Base-by-base conservation (phyloP, 2,113 vertebrate species). In the Cacatua alba region DNA sequence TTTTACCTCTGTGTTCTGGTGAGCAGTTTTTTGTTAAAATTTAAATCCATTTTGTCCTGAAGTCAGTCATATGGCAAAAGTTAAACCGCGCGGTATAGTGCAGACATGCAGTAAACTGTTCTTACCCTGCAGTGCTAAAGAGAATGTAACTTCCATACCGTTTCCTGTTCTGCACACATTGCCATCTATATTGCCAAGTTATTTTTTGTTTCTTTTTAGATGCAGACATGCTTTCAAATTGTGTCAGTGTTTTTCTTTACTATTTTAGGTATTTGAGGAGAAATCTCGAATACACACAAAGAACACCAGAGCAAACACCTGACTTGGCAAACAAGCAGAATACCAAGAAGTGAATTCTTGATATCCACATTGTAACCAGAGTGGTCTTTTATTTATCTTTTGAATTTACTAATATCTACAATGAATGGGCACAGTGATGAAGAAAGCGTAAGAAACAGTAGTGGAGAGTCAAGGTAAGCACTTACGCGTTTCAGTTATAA, bases 361-460 rank as follows among this genome's bases (percentile, higher is more conserved):
- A 67, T 94, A 96, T 63, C 93, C 85, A 92, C 77, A 72, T 97
- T 97, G 49, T 94, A 97, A 98, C 82, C 72, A 94, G 94, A 75
- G 90, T 88, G 95, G 97, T 97, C 95, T 97, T 97, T n/a, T 97
- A 95, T 96, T 98, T 97, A 96, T 92, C 92, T 96, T 97, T 96
- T 95, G 67, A 97, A 96, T 94, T 94, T 97, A 33, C 86, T 96
- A 96, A 78, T 95, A 97, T 97, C 98, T 98, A 98, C 97, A 98
- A 99, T 99, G 99, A 99, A 99, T 98, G 99, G 98, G 95, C 99
- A 99, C 92, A 99, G 98, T 96, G 99, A 99, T 98, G 99, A 99
- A 94, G 99, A 99, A 98, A 99, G 98, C 95, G 92, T 98, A 96
- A 99, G 98, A 98, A 99, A 99, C 97, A 99, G 98, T 96, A 99